These are phyloP conservation scores for Bellardia bayeri DNA, from an alignment of 2,888 invertebrate species.

Conservation along the genomic window DNA sequence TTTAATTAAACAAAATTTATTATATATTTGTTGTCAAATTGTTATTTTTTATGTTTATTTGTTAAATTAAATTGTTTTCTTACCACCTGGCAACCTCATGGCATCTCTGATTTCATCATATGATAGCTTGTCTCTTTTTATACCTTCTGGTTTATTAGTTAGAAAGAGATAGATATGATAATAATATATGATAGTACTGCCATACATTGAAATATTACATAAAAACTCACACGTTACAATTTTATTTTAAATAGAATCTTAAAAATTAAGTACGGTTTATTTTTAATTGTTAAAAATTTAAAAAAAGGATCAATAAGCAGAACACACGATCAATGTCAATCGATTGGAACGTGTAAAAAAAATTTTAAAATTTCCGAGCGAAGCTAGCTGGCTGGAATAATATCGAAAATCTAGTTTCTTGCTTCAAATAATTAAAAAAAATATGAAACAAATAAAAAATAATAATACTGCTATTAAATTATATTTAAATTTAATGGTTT, in stretches of 20 bases:
- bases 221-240: slow-evolving; percentile 38
- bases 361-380: no score
- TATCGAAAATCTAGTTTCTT: no score
- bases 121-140: not conserved
- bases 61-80: not conserved
- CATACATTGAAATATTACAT: not conserved
- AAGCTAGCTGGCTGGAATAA: no score
- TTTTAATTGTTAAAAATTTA: not conserved
- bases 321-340: no score
- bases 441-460: no score
- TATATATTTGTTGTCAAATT: not conserved
- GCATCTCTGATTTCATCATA: slow-evolving; percentile 13
- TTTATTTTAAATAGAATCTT: slow-evolving; percentile 11
- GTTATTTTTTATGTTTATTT: not conserved
- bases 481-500: no score
- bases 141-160: not conserved
- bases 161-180: slow-evolving; percentile 20
- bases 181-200: not conserved
- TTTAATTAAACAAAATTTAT: not conserved
- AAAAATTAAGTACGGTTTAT: not conserved
- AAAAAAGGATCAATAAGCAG: not conserved
- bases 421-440: no score
- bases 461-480: no score
- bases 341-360: no score
- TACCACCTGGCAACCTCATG: slow-evolving; percentile 11